phyloP scores from a whole-genome alignment of 2,113 vertebrate species.

The Cariama cristata region DNA sequence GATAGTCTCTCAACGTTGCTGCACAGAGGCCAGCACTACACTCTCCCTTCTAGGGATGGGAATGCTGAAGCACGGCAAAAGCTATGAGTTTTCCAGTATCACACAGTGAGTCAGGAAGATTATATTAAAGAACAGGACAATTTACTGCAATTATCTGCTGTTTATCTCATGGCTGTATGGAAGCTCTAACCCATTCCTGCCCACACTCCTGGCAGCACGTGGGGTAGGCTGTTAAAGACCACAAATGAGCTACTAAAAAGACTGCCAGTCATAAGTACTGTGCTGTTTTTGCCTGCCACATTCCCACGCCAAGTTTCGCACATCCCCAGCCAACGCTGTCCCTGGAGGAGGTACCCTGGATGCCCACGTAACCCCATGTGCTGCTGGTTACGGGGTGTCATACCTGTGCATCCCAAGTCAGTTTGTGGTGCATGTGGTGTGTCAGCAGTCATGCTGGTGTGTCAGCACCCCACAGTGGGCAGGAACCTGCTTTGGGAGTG shows the following conservation, averaged over 20 bases:
- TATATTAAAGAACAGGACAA: accelerated
- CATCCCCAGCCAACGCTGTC: not conserved
- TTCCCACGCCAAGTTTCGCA: not conserved
- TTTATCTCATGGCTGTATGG: not conserved
- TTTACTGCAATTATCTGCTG: not conserved
- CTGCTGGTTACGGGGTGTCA: accelerated
- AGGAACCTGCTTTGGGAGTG: not conserved
- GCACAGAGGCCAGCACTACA: accelerated
- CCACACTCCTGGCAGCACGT: not conserved
- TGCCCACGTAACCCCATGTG: not conserved
- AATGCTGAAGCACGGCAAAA: not conserved
- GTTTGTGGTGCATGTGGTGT: accelerated
- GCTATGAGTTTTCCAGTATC: not conserved
- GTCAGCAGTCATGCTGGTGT: not conserved
- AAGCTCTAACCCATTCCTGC: not conserved
- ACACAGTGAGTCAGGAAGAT: not conserved
- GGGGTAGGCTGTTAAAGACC: not conserved
- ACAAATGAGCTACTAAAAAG: not conserved
- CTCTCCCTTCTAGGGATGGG: not conserved
- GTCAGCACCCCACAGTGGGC: not conserved
- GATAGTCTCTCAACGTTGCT: not conserved
- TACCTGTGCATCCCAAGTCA: not conserved
- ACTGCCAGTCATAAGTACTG: not conserved
- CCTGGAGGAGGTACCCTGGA: not conserved
- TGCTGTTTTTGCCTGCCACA: not conserved